These are phyloP conservation scores for Tetramorium bicarinatum DNA, from an alignment of 2,888 invertebrate species.

Conservation along the genomic window DNA sequence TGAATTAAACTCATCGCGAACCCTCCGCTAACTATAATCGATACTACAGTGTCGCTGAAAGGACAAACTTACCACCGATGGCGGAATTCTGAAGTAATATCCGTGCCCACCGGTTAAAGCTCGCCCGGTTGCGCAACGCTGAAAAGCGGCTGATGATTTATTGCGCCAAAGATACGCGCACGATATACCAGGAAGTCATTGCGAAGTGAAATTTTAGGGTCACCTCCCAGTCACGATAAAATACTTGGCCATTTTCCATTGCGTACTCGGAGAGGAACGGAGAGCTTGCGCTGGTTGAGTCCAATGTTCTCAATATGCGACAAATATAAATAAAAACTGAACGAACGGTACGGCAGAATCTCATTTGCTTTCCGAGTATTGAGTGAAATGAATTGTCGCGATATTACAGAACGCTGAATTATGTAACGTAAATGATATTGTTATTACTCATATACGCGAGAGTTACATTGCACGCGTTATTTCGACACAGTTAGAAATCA, in stretches of 20 bases:
- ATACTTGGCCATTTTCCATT: constrained; percentile 31
- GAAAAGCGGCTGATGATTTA: constrained; percentile 70
- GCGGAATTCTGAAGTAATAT: constrained; percentile 69
- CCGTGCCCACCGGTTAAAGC: constrained; percentile 60
- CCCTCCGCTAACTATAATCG: constrained; percentile 49
- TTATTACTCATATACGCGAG: background rate
- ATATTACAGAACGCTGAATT: background rate
- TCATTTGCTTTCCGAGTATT: background rate
- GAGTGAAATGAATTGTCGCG: background rate
- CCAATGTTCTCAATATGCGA: background rate
- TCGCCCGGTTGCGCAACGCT: constrained; percentile 47
- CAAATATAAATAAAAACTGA: constrained; percentile 5
- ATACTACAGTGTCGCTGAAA: constrained; percentile 47
- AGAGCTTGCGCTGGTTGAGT: background rate
- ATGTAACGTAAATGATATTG: background rate
- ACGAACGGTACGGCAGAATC: background rate
- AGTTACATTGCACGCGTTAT: background rate
- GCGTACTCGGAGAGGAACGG: constrained; percentile 6
- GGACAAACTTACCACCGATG: constrained; percentile 52
- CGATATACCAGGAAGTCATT: constrained; percentile 67
- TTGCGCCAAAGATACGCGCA: constrained; percentile 65
- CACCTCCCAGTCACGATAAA: constrained; percentile 31
- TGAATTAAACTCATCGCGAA: constrained; percentile 35
- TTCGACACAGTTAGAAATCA: background rate
- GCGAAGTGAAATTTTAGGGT: constrained; percentile 64